These are phyloP conservation scores for Parnassius apollo DNA, from an alignment of 2,888 invertebrate genomes.

Conservation along the genomic window DNA sequence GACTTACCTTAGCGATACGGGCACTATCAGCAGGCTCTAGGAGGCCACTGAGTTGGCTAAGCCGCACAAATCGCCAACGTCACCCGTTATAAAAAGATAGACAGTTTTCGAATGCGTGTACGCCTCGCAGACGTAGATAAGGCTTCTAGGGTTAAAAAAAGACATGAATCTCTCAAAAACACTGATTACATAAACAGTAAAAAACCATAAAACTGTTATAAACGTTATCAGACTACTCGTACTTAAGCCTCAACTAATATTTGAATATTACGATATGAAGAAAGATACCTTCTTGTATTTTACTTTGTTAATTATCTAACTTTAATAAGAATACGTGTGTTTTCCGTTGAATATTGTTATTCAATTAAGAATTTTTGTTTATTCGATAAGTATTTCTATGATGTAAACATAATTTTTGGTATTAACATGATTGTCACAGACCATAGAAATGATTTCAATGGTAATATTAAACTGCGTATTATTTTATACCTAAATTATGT, in stretches of 20 bases:
- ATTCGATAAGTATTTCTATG: neutral
- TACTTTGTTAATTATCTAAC: neutral
- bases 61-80: too few relatives aligned
- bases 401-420: neutral
- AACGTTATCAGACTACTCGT: constrained; percentile 17
- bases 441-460: neutral
- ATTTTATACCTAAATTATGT: too few relatives aligned
- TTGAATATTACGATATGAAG: constrained; percentile 7
- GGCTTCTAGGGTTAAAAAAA: too few relatives aligned
- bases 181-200: constrained; percentile 1
- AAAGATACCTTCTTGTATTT: neutral
- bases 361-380: neutral
- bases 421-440: constrained; percentile 10
- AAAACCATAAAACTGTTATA: constrained; percentile 10
- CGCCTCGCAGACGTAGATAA: too few relatives aligned
- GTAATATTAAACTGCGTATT: neutral
- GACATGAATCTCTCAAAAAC: too few relatives aligned
- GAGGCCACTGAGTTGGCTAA: too few relatives aligned
- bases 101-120: too few relatives aligned
- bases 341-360: neutral
- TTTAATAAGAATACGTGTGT: constrained; percentile 1
- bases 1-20: too few relatives aligned
- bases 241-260: constrained; percentile 15
- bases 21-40: too few relatives aligned
- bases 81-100: too few relatives aligned